phyloP scores from a whole-genome alignment of 2,797 vertebrate genomes.

The Oreochromis mossambicus region DNA sequence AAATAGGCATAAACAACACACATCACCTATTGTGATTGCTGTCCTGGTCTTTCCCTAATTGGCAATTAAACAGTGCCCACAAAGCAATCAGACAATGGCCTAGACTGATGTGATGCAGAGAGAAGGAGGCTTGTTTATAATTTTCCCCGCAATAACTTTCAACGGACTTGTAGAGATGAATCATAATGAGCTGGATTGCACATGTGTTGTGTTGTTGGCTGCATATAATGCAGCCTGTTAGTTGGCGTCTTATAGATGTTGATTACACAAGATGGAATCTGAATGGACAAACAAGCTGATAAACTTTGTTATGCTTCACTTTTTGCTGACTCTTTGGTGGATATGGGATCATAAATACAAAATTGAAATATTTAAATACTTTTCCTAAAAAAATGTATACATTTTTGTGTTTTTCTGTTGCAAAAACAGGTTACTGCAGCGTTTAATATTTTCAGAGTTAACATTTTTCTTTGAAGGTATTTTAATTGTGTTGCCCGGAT shows the following conservation, averaged over 20 bases:
- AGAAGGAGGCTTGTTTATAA: constrained; percentile 69
- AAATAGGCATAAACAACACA: constrained; percentile 19
- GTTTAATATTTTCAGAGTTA: constrained; percentile 52
- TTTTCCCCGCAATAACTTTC: constrained; percentile 60
- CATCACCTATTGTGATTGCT: constrained; percentile 64
- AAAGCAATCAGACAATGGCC: constrained; percentile 73
- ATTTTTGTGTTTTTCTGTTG: neutral
- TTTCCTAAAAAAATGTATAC: constrained; percentile 6
- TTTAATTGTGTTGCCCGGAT: constrained; percentile 62
- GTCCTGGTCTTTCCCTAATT: constrained; percentile 69
- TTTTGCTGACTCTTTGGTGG: neutral
- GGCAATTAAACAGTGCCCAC: constrained; percentile 76
- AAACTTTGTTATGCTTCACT: neutral
- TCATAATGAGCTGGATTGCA: constrained; percentile 52
- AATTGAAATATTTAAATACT: neutral
- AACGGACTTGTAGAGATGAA: constrained; percentile 49
- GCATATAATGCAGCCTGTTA: constrained; percentile 1
- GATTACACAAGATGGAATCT: neutral
- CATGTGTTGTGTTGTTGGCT: neutral
- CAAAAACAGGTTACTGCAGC: constrained; percentile 19
- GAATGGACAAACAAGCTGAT: neutral
- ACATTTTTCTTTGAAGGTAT: constrained; percentile 71
- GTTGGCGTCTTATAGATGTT: neutral
- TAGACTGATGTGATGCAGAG: constrained; percentile 61
- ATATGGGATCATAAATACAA: neutral